phyloP scores from a whole-genome alignment of 2,797 vertebrate species.

The Lophius americanus region DNA sequence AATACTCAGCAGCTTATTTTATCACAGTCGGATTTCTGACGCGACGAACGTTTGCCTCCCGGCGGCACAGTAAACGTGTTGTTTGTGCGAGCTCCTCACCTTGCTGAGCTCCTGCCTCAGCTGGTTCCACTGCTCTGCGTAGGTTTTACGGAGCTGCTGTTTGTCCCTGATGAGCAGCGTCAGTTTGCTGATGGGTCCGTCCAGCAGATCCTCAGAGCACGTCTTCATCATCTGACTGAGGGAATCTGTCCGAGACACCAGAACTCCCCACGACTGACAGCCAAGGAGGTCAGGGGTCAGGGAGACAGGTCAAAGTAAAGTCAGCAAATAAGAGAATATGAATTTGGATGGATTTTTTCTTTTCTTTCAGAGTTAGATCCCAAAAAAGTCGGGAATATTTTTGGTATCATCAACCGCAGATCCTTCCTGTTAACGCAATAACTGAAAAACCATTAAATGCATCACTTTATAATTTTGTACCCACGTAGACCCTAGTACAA shows the following conservation, averaged over 20 bases:
- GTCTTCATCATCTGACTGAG: constrained; percentile 90
- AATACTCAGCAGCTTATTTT: too few relatives aligned
- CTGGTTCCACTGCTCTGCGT: constrained; percentile 89
- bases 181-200: constrained; percentile 92
- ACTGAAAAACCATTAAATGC: too few relatives aligned
- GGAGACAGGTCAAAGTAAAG: neutral
- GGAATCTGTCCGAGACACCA: constrained; percentile 88
- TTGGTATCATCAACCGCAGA: too few relatives aligned
- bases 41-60: too few relatives aligned
- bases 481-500: too few relatives aligned
- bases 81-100: constrained; percentile 71
- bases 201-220: constrained; percentile 87
- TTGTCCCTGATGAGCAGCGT: constrained; percentile 93
- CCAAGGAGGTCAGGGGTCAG: constrained; percentile 1
- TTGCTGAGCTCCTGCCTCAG: constrained; percentile 90
- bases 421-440: too few relatives aligned
- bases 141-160: constrained; percentile 92
- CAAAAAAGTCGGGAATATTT: too few relatives aligned
- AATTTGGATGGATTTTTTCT: neutral
- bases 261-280: constrained; percentile 88
- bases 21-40: too few relatives aligned
- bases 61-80: too few relatives aligned
- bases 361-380: neutral
- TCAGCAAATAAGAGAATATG: neutral
- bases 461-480: too few relatives aligned